Evolutionary conservation across 2,113 vertebrate species (phyloP).

Genomic region (Herpailurus yagouaroundi): DNA sequence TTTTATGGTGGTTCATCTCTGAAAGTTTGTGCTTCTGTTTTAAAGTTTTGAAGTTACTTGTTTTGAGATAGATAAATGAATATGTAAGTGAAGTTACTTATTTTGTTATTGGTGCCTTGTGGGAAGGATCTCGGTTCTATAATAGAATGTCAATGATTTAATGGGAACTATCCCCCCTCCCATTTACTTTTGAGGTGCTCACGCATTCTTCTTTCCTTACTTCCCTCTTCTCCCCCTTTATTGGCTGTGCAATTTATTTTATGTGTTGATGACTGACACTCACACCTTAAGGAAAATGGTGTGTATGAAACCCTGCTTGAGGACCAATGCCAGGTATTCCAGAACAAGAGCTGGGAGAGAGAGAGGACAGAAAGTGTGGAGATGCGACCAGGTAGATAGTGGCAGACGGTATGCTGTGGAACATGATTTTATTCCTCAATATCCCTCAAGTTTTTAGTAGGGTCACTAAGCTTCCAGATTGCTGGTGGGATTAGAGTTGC

Average conservation of each 20-base stretch:
- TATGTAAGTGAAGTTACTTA: background rate
- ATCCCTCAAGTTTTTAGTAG: background rate
- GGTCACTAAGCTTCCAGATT: background rate
- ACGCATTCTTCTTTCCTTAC: background rate
- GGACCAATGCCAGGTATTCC: background rate
- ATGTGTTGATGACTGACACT: background rate
- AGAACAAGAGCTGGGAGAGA: background rate
- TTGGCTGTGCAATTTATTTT: background rate
- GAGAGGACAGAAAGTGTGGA: background rate
- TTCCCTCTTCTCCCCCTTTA: background rate
- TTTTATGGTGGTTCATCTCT: background rate
- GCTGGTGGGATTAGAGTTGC: background rate
- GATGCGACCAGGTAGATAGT: no score
- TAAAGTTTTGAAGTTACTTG: conserved; percentile 6
- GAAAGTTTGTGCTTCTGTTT: background rate
- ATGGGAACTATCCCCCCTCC: background rate
- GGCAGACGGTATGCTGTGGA: background rate
- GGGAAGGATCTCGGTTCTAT: background rate
- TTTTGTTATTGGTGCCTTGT: background rate
- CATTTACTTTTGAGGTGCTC: background rate
- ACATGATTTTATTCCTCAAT: background rate
- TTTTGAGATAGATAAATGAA: background rate
- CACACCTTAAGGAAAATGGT: background rate
- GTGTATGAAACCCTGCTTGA: background rate
- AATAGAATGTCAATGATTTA: background rate